Conservation (phyloP, 1,140 invertebrate species). For the Ceratosolen solmsi region DNA sequence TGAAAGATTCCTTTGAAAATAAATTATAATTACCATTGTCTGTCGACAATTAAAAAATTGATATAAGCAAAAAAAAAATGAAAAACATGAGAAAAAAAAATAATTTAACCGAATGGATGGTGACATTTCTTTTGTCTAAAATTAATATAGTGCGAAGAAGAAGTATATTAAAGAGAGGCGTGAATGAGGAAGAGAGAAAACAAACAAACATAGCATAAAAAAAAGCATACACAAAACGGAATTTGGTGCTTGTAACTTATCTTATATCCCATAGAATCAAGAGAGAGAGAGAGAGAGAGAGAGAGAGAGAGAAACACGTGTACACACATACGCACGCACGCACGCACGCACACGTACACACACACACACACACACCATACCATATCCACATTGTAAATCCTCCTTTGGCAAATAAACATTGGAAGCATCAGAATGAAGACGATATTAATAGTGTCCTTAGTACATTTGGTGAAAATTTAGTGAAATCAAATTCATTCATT, state of each 20-base stretch:
- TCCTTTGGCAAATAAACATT: constrained; percentile 71
- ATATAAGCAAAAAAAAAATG: constrained; percentile 46
- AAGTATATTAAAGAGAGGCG: constrained; percentile 28
- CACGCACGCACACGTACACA: too few relatives aligned
- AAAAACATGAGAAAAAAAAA: background rate
- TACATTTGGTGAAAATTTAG: constrained; percentile 19
- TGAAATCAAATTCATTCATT: constrained; percentile 13
- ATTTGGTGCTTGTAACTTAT: constrained; percentile 56
- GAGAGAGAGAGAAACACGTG: too few relatives aligned
- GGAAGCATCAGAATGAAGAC: constrained; percentile 61
- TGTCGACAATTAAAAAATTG: background rate
- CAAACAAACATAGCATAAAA: constrained; percentile 53
- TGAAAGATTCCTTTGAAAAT: constrained; percentile 56
- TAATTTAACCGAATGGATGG: constrained; percentile 23
- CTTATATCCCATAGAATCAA: constrained; percentile 56
- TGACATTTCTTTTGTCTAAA: constrained; percentile 39
- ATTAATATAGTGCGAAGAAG: constrained; percentile 39
- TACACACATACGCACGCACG: too few relatives aligned
- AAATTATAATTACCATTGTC: constrained; percentile 61
- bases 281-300: too few relatives aligned
- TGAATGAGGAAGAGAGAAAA: constrained; percentile 17
- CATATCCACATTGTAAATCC: constrained; percentile 68
- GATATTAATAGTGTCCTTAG: constrained; percentile 18
- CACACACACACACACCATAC: constrained; percentile 63
- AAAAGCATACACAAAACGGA: constrained; percentile 55